Conservation (phyloP, 1,140 invertebrate genomes). For the Popillia japonica region DNA sequence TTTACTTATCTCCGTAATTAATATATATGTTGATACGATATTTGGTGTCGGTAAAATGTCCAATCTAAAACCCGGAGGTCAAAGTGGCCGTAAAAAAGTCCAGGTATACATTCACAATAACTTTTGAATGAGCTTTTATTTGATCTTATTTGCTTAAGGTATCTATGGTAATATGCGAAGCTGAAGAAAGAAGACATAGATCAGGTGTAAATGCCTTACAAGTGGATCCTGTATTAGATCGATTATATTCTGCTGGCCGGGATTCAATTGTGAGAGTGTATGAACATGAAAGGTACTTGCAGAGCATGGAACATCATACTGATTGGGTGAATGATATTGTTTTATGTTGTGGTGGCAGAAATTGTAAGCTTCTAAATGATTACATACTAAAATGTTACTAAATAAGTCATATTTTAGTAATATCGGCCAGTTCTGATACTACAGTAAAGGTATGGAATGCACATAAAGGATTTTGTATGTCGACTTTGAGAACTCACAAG, state of each 20-base stretch:
- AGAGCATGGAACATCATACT: conserved; percentile 97
- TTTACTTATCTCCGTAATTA: too few relatives aligned
- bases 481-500: conserved; percentile 95
- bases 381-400: conserved; percentile 36
- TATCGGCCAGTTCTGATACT: conserved; percentile 98
- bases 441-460: conserved; percentile 99
- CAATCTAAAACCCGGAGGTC: conserved; percentile 55
- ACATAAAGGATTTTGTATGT: conserved; percentile 99
- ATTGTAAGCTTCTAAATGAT: conserved; percentile 69
- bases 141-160: conserved; percentile 70
- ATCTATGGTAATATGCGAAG: conserved; percentile 97
- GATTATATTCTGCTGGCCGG: conserved; percentile 96
- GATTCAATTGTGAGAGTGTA: conserved; percentile 99
- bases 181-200: conserved; percentile 91
- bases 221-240: conserved; percentile 85
- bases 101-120: conserved; percentile 63
- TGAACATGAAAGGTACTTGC: conserved; percentile 91
- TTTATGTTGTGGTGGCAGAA: conserved; percentile 94
- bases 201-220: conserved; percentile 97
- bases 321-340: conserved; percentile 99
- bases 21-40: not conserved
- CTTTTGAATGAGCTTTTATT: conserved; percentile 29
- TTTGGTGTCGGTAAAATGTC: conserved; percentile 46
- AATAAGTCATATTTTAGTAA: conserved; percentile 73
- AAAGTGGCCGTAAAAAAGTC: conserved; percentile 72